A percentile compares a stretch with the other conserved stretches of the same genome.
These are phyloP conservation scores for pig (Sus scrofa) DNA, from an alignment of 2,113 vertebrate genomes.

Conservation along the genomic window T2T-Sscrofa CM000817.6:161997001-161997500, in stretches of 20 bases:
- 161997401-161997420: background rate
- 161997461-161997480: background rate
- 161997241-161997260: background rate
- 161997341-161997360: background rate
- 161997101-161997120: background rate
- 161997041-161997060: background rate
- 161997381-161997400: background rate
- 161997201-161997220: background rate
- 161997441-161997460: background rate
- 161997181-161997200: background rate
- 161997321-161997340: background rate
- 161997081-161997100: background rate
- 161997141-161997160: too few relatives aligned
- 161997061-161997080: background rate
- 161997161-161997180: background rate
- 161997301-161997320: background rate
- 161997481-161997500: background rate
- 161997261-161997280: background rate
- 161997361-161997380: background rate
- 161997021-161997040: background rate
- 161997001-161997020: slow-evolving; percentile 9
- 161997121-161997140: background rate
- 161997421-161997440: background rate
- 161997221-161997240: background rate
- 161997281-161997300: background rate